Evolutionary conservation across 2,888 invertebrate species (phyloP).

Genomic region (Taenaris catops): DNA sequence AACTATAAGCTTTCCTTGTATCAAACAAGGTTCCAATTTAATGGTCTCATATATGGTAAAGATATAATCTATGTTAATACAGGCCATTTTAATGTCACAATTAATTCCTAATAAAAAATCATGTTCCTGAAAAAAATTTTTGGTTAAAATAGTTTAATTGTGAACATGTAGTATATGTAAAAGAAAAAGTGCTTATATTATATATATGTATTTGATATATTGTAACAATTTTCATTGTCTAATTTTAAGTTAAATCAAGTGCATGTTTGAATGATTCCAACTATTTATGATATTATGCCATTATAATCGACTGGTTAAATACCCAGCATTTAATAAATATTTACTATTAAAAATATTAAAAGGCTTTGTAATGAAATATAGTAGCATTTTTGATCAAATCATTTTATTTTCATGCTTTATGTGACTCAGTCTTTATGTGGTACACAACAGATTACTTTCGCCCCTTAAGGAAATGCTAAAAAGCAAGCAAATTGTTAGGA

Average conservation of each 20-base stretch:
- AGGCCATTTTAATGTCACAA: not conserved
- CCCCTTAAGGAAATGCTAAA: slow-evolving; percentile 53
- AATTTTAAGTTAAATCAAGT: slow-evolving; percentile 36
- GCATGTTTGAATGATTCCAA: slow-evolving; percentile 62
- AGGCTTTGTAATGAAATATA: slow-evolving; percentile 67
- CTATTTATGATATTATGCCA: slow-evolving; percentile 29
- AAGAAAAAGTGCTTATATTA: slow-evolving; percentile 36
- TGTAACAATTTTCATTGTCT: slow-evolving; percentile 11
- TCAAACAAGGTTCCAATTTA: slow-evolving; percentile 1
- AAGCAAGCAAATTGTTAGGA: slow-evolving; percentile 47
- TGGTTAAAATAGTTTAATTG: slow-evolving; percentile 4
- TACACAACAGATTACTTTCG: slow-evolving; percentile 57
- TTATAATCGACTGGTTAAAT: slow-evolving; percentile 53
- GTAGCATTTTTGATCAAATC: slow-evolving; percentile 74
- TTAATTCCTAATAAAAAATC: slow-evolving; percentile 2
- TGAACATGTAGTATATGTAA: slow-evolving; percentile 1
- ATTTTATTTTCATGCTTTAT: slow-evolving; percentile 70
- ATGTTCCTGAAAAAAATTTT: slow-evolving; percentile 13
- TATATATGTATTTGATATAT: slow-evolving; percentile 29
- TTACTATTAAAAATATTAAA: slow-evolving; percentile 69
- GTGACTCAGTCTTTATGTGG: slow-evolving; percentile 64
- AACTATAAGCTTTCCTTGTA: slow-evolving; percentile 9
- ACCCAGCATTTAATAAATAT: slow-evolving; percentile 73
- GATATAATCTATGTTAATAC: slow-evolving; percentile 2
- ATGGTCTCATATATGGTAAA: slow-evolving; percentile 4